Evolutionary conservation across 1,140 invertebrate species (phyloP).

Genomic region (Trissolcus basalis): DNA sequence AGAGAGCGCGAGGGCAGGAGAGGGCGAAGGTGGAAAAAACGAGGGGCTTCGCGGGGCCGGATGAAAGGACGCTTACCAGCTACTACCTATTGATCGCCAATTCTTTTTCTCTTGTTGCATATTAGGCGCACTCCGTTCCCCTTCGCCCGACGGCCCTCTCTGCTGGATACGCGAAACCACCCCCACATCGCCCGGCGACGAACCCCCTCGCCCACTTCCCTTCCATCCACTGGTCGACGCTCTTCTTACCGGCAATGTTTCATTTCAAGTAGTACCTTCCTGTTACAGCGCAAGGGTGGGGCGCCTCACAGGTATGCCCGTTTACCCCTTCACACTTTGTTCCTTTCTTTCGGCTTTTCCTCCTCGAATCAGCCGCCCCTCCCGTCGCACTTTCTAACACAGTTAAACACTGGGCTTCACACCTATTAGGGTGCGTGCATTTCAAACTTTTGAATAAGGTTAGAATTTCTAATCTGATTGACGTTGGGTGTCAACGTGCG

Average conservation of each 20-base stretch:
- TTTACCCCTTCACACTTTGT: conserved; percentile 12
- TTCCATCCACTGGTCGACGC: conserved; percentile 60
- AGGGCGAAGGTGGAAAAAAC: conserved; percentile 67
- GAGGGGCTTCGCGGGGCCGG: conserved; percentile 68
- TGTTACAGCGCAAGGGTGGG: conserved; percentile 61
- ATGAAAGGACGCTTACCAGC: conserved; percentile 77
- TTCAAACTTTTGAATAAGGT: no score
- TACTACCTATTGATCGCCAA: conserved; percentile 77
- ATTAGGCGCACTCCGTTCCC: conserved; percentile 73
- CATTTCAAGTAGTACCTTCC: conserved; percentile 69
- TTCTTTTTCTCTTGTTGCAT: conserved; percentile 77
- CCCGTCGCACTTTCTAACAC: background rate
- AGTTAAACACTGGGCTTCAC: conserved; percentile 7
- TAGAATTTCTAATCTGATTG: no score
- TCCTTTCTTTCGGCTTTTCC: conserved; percentile 11
- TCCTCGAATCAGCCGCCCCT: conserved; percentile 5
- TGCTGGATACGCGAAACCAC: conserved; percentile 67
- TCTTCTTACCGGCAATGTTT: conserved; percentile 73
- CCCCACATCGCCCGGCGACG: conserved; percentile 62
- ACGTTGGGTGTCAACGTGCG: no score
- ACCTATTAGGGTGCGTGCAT: no score
- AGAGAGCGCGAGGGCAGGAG: conserved; percentile 33
- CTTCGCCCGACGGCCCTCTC: conserved; percentile 53
- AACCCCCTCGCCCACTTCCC: conserved; percentile 16
- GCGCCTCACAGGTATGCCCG: conserved; percentile 54